Evolutionary conservation across 2,113 vertebrate genomes (phyloP).

Genomic region (Platycercus adscitus): DNA sequence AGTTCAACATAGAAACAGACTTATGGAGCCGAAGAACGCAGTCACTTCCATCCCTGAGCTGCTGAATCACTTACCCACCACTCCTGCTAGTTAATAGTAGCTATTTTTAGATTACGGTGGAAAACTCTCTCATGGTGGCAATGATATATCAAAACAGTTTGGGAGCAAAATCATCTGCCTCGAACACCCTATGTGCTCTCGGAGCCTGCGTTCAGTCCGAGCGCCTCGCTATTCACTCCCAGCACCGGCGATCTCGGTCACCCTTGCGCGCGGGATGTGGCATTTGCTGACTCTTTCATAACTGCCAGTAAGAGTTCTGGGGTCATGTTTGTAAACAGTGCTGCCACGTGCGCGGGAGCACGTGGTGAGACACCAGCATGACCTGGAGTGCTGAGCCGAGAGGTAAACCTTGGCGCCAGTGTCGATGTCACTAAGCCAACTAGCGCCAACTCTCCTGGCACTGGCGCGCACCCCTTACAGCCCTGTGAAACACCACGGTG

Average conservation of each 20-base stretch:
- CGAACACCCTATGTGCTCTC: neutral
- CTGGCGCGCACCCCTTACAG: neutral
- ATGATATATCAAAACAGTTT: conserved; percentile 28
- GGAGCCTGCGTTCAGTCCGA: neutral
- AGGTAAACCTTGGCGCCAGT: conserved; percentile 75
- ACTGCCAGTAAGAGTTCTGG: conserved; percentile 74
- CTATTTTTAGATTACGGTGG: conserved; percentile 69
- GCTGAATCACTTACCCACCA: conserved; percentile 39
- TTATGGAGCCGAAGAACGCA: neutral
- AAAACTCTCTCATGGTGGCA: conserved; percentile 38
- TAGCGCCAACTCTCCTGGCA: neutral
- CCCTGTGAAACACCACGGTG: neutral
- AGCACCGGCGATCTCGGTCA: conserved; percentile 17
- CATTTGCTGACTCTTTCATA: conserved; percentile 69
- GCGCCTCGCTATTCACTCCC: neutral
- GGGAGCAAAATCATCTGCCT: neutral
- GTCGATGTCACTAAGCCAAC: neutral
- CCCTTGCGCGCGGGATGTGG: conserved; percentile 35
- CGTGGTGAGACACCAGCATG: conserved; percentile 62
- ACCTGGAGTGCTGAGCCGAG: conserved; percentile 51
- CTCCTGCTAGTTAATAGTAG: conserved; percentile 30
- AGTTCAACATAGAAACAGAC: neutral
- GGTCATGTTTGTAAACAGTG: conserved; percentile 87
- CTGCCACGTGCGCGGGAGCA: conserved; percentile 76
- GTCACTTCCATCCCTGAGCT: neutral